Conservation (phyloP, 1,140 invertebrate species). For the Belonocnema kinseyi region DNA sequence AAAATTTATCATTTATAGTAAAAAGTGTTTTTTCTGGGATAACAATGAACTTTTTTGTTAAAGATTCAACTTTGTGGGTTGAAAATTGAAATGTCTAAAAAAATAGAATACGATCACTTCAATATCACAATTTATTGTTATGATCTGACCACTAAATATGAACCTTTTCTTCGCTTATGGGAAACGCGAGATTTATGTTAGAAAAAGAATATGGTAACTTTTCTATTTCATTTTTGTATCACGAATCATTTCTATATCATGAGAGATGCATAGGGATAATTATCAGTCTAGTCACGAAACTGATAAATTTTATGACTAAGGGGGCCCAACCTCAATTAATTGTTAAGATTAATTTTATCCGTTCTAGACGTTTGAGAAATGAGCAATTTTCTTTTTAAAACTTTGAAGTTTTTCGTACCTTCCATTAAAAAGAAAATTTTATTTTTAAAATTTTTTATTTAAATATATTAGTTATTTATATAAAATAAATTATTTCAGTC, state of each 20-base stretch:
- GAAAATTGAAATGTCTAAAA: no score
- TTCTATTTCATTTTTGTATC: neutral
- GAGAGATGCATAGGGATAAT: neutral
- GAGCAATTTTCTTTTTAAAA: no score
- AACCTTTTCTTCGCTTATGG: neutral
- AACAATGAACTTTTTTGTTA: no score
- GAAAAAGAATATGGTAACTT: neutral
- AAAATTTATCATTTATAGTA: no score
- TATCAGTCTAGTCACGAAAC: constrained; percentile 12
- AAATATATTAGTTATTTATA: no score
- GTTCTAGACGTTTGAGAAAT: neutral
- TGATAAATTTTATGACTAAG: neutral
- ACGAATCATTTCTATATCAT: neutral
- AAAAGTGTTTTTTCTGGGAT: no score
- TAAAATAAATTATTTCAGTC: neutral
- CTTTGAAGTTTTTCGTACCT: no score
- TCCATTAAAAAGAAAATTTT: no score
- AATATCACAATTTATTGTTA: neutral
- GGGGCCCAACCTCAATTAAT: neutral
- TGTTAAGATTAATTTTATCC: constrained; percentile 2
- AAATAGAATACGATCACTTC: neutral
- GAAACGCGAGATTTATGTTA: neutral
- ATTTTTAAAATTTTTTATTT: no score
- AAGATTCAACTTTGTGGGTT: no score
- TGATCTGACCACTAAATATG: neutral